Percentiles rank a stretch among this genome's conserved stretches.
phyloP scores from a whole-genome alignment of 2,797 vertebrate species.

The Melopsittacus undulatus region DNA sequence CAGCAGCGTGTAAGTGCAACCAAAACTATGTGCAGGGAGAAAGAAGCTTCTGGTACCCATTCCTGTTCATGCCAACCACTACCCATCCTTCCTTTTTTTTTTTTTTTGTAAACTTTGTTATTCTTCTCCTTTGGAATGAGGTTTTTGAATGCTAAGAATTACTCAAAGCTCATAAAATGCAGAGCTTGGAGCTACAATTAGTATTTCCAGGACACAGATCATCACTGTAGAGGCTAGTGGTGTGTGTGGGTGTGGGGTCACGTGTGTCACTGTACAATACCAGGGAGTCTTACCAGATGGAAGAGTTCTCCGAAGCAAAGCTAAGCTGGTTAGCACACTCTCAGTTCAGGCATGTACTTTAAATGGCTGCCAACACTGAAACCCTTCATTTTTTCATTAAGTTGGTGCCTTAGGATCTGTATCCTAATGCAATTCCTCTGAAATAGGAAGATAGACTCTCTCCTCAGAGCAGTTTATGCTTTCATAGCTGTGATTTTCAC shows the following conservation, averaged over 20 bases:
- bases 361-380: background rate
- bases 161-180: constrained; percentile 8
- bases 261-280: background rate
- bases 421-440: background rate
- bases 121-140: constrained; percentile 11
- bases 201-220: background rate
- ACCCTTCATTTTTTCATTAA: constrained; percentile 24
- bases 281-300: background rate
- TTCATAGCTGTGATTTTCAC: background rate
- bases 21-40: background rate
- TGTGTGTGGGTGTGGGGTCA: background rate
- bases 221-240: background rate
- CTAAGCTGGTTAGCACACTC: background rate
- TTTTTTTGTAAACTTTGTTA: background rate
- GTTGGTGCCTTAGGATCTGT: constrained; percentile 25
- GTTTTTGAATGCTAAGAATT: constrained; percentile 22
- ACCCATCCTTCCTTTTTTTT: background rate
- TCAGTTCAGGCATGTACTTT: constrained; percentile 16
- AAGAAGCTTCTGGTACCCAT: background rate
- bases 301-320: constrained; percentile 1
- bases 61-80: background rate
- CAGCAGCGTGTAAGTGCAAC: background rate
- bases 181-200: background rate
- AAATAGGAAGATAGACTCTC: background rate
- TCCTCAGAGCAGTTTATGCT: background rate